Base-by-base conservation (phyloP, 2,797 vertebrate species). In the Oryzias dopingdopingensis region DNA sequence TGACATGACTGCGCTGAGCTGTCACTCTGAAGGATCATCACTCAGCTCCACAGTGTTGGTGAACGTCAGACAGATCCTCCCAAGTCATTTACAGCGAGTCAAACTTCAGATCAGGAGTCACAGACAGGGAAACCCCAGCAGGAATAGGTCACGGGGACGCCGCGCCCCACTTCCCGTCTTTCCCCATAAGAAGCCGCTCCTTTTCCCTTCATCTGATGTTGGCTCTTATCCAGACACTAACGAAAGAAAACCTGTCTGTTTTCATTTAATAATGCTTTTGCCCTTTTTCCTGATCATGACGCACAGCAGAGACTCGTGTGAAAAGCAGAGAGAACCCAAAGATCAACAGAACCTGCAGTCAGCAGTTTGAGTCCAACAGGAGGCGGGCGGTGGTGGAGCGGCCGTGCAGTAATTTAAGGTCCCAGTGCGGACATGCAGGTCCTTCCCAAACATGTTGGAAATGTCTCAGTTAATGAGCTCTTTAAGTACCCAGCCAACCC, bases 391-490 rank as follows among this genome's bases (percentile, higher is more conserved):
- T 17, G 55, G 47, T 23, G 24, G 43, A 8, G 5, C 16, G 37
- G 15, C 10, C 24, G 42, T 52, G 32, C 8, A 47, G 62, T 77
- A 67, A 74, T 79, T 81, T 74, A 73, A 52, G 52, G 65, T 70
- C 70, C 75, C 68, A 1, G 44, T 51, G 69, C 43, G 74, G 68
- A 61, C 29, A 52, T 15, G 23, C 63, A 58, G 74, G 81, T 78
- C 67, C 61, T 73, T 74, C 67, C 20, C 46, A 65, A 83, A 73
- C 81, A 87, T 75, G 80, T 65, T 80, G 83, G 78, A 87, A 56
- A 73, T 49, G 79, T 56, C 74, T 73, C 68, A 37, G 70, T 83
- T 91, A 89, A 91, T 69, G 83, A 90, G 86, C 68, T 65, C 67
- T 74, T 70, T 71, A 51, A 74, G 79, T 50, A 42, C 60, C 62